A percentile compares a stretch with the other conserved stretches of the same genome.
Conservation (phyloP, 2,113 vertebrate species). For the Potamarius usumacintae region DNA sequence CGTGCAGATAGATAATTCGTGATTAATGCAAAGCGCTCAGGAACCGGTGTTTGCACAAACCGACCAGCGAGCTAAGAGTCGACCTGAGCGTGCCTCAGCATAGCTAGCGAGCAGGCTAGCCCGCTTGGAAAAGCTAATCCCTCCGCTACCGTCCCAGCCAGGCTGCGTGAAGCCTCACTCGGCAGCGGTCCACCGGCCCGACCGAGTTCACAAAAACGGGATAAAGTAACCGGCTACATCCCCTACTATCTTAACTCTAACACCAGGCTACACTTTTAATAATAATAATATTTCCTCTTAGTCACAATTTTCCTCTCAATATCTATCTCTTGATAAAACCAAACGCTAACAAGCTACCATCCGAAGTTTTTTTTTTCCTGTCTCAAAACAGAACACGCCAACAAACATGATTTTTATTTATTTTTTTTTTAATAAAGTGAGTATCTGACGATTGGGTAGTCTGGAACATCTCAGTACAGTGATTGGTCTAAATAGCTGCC, state of each 20-base stretch:
- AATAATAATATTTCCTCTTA: neutral
- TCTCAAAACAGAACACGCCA: slow-evolving; percentile 52
- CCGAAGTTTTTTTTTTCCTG: slow-evolving; percentile 52
- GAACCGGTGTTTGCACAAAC: neutral
- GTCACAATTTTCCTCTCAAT: neutral
- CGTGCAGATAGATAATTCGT: neutral
- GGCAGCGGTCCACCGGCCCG: slow-evolving; percentile 12
- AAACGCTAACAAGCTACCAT: slow-evolving; percentile 40
- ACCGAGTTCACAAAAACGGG: slow-evolving; percentile 16
- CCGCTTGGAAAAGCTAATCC: slow-evolving; percentile 41
- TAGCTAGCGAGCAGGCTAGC: slow-evolving; percentile 42
- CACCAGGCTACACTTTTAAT: neutral
- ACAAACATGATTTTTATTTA: neutral
- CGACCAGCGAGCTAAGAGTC: slow-evolving; percentile 31
- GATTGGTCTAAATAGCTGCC: slow-evolving; percentile 26
- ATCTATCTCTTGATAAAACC: slow-evolving; percentile 10
- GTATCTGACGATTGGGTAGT: slow-evolving; percentile 22
- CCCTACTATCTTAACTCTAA: slow-evolving; percentile 17
- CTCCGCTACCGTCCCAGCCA: slow-evolving; percentile 47
- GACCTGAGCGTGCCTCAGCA: slow-evolving; percentile 37
- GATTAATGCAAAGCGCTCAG: neutral
- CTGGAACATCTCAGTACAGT: neutral
- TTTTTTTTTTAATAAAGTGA: slow-evolving; percentile 10
- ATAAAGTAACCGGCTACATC: slow-evolving; percentile 48
- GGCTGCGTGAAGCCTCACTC: slow-evolving; percentile 46